Conservation (phyloP, 2,113 vertebrate species). For the Phocoena phocoena region DNA sequence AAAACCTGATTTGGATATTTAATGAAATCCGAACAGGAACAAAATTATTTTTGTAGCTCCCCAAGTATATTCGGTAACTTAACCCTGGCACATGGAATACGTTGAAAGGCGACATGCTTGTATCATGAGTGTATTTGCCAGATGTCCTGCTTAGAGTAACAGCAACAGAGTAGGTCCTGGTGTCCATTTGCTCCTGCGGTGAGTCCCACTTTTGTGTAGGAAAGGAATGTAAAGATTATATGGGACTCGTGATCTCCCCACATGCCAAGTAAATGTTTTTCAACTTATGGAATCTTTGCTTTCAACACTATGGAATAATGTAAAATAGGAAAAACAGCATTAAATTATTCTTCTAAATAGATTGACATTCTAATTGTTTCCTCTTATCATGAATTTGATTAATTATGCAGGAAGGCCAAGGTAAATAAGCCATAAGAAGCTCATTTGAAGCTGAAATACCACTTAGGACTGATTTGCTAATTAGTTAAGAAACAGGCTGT, state of each 20-base stretch:
- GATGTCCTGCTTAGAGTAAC: neutral
- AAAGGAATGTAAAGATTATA: neutral
- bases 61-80: neutral
- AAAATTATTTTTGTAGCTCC: neutral
- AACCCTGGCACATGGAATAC: neutral
- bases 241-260: neutral
- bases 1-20: neutral
- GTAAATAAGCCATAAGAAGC: conserved; percentile 34
- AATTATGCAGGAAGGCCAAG: conserved; percentile 32
- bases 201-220: neutral
- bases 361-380: conserved; percentile 59
- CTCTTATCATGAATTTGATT: conserved; percentile 42
- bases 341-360: neutral
- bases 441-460: conserved; percentile 23
- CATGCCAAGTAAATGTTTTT: neutral
- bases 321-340: neutral
- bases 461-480: conserved; percentile 7
- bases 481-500: neutral
- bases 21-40: neutral
- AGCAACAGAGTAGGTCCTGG: accelerated
- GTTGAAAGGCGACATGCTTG: neutral
- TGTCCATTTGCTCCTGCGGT: too few relatives aligned
- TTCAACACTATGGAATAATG: neutral
- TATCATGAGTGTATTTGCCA: neutral
- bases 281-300: neutral